Evolutionary conservation across 1,140 invertebrate species (phyloP), one percentile per base, ranked within the genome.

Genomic region (Caenorhabditis brenneri): DNA sequence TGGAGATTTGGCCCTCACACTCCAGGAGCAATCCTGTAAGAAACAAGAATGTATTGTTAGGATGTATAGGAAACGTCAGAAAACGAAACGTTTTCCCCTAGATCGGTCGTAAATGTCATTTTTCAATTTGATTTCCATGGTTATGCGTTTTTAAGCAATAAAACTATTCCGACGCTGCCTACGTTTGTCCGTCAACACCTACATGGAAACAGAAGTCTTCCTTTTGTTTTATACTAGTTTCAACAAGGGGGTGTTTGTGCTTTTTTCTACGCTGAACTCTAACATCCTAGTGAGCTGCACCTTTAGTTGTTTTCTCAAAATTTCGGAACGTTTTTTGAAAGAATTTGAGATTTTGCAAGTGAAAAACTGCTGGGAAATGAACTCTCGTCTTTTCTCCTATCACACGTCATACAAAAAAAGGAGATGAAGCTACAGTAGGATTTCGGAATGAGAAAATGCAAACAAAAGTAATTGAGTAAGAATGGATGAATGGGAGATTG

Each of bases 1-100:
- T 24, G 36, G 29, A 24, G 69, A 58, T 19, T 51, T 80, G 19
- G 82, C 69, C 12, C 48, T 55, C n/a, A 83, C 65, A 36, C 69
- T 53, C 82, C 82, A 83, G 31, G 58, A 79, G 49, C 82, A 83
- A 48, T 83, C 82, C 74, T 83, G 69, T 27, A 80, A 12, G 29
- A 9, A 39, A 69, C 19, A 51, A 51, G 6, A 51, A 15, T 46
- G 2, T 16, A 65, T 65, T 19, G 31, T n/a, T 33, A 3, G 0
- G 24, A 19, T 12, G n/a, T 4, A 33, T 10, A 19, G 31, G 10
- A 74, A 74, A 74, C 65, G 65, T 74, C 65, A 74, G n/a, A 1
- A 27, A n/a, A 74, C 36, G n/a, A 36, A 65, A 36, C 2, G 5
- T 24, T 19, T 46, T 46, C 15, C 4, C n/a, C n/a, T n/a, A 74